Percentiles rank a stretch among this genome's conserved stretches.
These are phyloP conservation scores for Mystacides longicornis DNA, from an alignment of 2,888 invertebrate species.

Conservation along the genomic window DNA sequence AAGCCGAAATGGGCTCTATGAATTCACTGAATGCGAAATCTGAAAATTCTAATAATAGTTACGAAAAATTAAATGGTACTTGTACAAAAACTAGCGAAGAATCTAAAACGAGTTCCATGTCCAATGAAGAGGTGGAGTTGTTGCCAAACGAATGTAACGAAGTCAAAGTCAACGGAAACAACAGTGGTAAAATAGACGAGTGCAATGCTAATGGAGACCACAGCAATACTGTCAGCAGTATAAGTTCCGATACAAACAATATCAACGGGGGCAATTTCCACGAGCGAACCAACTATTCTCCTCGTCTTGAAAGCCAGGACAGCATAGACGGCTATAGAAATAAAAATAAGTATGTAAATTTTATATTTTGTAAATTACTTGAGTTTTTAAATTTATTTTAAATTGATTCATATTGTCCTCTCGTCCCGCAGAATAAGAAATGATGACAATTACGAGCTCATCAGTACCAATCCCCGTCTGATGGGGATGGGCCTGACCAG, in stretches of 20 bases:
- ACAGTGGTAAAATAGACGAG: conserved; percentile 12
- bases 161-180: conserved; percentile 9
- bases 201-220: conserved; percentile 11
- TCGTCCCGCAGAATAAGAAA: conserved; percentile 39
- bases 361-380: no score
- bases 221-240: conserved; percentile 23
- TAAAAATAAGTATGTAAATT: conserved; percentile 10
- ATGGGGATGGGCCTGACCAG: neutral
- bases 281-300: conserved; percentile 19
- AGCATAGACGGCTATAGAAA: conserved; percentile 17
- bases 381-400: no score
- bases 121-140: conserved; percentile 22
- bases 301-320: conserved; percentile 13
- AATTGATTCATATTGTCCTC: no score
- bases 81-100: conserved; percentile 22
- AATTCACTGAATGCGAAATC: conserved; percentile 20
- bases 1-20: conserved; percentile 17
- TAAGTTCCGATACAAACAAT: conserved; percentile 23
- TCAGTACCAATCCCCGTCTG: conserved; percentile 12
- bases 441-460: conserved; percentile 44
- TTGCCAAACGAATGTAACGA: conserved; percentile 15
- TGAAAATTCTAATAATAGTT: conserved; percentile 22
- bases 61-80: conserved; percentile 22
- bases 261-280: conserved; percentile 13
- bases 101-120: conserved; percentile 22